Evolutionary conservation across 2,888 invertebrate species (phyloP).

Genomic region (Hemaris fuciformis): DNA sequence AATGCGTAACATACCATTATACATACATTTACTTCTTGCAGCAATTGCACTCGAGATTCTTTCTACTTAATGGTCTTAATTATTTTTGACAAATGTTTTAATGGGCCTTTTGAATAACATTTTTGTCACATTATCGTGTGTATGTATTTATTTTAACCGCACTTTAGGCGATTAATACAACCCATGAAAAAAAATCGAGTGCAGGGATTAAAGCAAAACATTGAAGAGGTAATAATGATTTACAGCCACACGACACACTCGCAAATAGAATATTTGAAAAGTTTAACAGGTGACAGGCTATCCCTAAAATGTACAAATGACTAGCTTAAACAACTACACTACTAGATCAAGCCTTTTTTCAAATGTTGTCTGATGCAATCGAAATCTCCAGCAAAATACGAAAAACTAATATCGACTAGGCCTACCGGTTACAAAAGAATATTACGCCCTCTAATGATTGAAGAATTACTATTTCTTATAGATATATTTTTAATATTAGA

Average conservation of each 20-base stretch:
- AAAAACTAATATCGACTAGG: not conserved
- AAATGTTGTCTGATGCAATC: not conserved
- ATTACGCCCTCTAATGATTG: not conserved
- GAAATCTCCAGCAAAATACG: not conserved
- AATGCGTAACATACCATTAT: not conserved
- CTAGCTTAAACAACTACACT: not conserved
- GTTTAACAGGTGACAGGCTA: constrained; percentile 30
- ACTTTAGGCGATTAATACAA: too few relatives aligned
- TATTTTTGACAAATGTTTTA: too few relatives aligned
- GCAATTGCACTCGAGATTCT: not conserved
- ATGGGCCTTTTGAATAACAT: too few relatives aligned
- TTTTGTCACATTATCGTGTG: too few relatives aligned
- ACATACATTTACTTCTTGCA: not conserved
- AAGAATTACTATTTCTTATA: not conserved
- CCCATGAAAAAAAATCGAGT: not conserved
- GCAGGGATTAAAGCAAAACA: too few relatives aligned
- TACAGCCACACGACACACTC: constrained; percentile 24
- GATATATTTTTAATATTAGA: not conserved
- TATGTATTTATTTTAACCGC: too few relatives aligned
- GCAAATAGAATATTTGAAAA: constrained; percentile 28
- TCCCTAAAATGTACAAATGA: not conserved
- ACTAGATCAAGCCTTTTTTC: not conserved
- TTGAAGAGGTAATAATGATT: not conserved
- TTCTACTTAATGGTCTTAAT: too few relatives aligned
- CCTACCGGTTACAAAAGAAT: not conserved